phyloP scores from a whole-genome alignment of 2,888 invertebrate species.

The Sminthurides aquaticus region DNA sequence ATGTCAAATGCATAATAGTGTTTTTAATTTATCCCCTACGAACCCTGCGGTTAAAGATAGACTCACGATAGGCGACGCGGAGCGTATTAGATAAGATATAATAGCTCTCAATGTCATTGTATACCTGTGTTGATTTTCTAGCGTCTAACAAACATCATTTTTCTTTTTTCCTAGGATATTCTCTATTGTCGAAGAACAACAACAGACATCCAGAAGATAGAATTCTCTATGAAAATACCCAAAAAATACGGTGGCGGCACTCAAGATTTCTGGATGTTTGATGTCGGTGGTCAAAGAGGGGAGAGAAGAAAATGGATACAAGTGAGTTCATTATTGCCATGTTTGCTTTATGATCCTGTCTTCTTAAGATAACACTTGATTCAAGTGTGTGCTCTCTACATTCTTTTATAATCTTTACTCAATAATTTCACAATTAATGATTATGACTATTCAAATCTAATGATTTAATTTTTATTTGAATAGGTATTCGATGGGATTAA shows the following conservation, averaged over 20 bases:
- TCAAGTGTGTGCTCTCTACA: no score
- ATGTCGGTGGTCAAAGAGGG: conserved; percentile 75
- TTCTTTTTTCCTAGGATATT: conserved; percentile 63
- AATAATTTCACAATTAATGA: neutral
- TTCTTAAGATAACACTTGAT: no score
- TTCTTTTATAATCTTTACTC: neutral
- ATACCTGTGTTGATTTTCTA: no score
- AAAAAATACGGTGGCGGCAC: conserved; percentile 62
- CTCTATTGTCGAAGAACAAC: conserved; percentile 67
- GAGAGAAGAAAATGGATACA: conserved; percentile 78
- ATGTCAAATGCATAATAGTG: no score
- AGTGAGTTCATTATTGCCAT: conserved; percentile 49
- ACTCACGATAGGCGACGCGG: no score
- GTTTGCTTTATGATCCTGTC: neutral
- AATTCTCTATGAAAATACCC: conserved; percentile 64
- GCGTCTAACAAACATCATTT: no score
- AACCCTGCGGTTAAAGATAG: no score
- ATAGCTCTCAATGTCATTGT: no score
- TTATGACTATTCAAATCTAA: neutral
- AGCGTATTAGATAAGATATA: no score
- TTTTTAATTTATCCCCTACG: no score
- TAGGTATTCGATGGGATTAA: conserved; percentile 74
- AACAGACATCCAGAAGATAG: conserved; percentile 65
- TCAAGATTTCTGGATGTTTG: conserved; percentile 72
- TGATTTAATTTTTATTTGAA: conserved; percentile 13